A percentile compares a stretch with the other conserved stretches of the same genome.
Evolutionary conservation across 2,797 vertebrate species (phyloP).

Genomic region (Sebastes nivosus): DNA sequence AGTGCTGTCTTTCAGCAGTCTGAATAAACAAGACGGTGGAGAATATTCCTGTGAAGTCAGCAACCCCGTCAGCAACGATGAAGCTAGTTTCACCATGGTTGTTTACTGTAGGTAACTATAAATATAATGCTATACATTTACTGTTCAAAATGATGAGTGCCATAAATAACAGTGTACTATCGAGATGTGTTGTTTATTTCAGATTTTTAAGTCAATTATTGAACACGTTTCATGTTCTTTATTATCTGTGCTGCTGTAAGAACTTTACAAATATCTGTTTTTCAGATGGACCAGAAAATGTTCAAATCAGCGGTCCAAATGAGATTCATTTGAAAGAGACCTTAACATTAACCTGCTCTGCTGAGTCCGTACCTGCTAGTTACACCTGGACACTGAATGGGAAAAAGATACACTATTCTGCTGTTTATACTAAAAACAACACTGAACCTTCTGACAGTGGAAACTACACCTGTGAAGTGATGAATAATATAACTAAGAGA

Average conservation of each 20-base stretch:
- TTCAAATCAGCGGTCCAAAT: constrained; percentile 37
- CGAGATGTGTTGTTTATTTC: too few species aligned
- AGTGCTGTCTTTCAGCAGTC: background rate
- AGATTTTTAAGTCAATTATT: background rate
- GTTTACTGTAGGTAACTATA: constrained; percentile 60
- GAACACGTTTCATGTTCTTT: background rate
- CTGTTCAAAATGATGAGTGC: background rate
- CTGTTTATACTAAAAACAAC: background rate
- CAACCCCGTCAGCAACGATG: background rate
- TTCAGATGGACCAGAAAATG: constrained; percentile 72
- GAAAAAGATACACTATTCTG: background rate
- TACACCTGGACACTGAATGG: constrained; percentile 60
- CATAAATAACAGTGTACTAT: too few species aligned
- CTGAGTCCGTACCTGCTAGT: constrained; percentile 48
- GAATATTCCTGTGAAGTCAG: background rate
- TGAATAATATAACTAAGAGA: constrained; percentile 31
- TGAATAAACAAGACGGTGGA: background rate
- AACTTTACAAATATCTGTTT: background rate
- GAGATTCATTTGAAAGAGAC: background rate
- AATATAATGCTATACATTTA: background rate
- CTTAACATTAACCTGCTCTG: constrained; percentile 47
- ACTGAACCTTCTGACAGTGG: constrained; percentile 11
- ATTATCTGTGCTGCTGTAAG: background rate
- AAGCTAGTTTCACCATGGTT: background rate
- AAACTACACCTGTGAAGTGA: constrained; percentile 50